Evolutionary conservation across 35 echinoderm and acorn worm genomes (phyloP), one percentile per base, ranked within the genome.

Genomic region (Anneissia japonica): DNA sequence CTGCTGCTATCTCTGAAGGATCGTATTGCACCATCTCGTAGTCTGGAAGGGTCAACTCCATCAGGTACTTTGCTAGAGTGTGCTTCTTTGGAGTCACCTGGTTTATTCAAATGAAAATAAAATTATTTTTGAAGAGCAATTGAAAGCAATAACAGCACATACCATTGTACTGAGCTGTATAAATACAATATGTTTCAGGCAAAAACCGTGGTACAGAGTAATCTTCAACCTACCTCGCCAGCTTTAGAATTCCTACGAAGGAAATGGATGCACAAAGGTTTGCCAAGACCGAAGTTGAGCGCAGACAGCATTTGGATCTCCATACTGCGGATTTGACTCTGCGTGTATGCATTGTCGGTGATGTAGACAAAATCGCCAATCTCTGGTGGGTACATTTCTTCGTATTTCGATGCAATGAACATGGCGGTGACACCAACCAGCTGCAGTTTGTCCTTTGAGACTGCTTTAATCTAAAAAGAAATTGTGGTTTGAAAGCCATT

Each of bases 341-440:
- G 90, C 29, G 85, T 99, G 92, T 99, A 99, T 33, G 96, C 96
- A 38, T 94, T 94, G 77, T 99, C 96, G 7, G 96, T 99, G 84
- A 99, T 99, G 89, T 99, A 99, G 0, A 99, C 96, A 92, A 99
- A 99, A 81, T 99, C 96, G 23, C 88, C 88, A 77, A 99, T 99
- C 80, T 94, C 96, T 79, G 96, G 96, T 23, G 96, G 91, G 86
- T 99, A 99, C 96, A 99, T 99, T 76, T 99, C 96, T 73, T 99
- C 96, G 55, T 94, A 99, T 45, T 97, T 99, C 76, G 89, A 88
- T 75, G 96, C 96, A 79, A 99, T 89, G 51, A 99, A 91, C 96
- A 99, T 99, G 4, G 92, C 77, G 0, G 96, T 99, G 1, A 99
- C 96, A 87, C 96, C 96, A 31, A 99, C 92, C 30, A 99, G 74